Evolutionary conservation across 2,113 vertebrate species (phyloP).

Genomic region (Murina feae): DNA sequence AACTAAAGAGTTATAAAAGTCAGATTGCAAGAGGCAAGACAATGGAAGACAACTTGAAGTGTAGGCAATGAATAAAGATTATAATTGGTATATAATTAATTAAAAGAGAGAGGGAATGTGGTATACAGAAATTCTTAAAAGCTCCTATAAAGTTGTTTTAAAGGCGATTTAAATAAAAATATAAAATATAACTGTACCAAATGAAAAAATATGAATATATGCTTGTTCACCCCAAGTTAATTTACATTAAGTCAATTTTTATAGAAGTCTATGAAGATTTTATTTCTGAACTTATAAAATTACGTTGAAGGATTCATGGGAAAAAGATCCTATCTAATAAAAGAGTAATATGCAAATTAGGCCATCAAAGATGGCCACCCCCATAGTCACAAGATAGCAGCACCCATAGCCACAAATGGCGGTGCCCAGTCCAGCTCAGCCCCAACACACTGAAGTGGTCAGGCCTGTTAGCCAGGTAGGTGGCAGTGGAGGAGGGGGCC

Average conservation of each 20-base stretch:
- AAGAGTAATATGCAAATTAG: too few species aligned
- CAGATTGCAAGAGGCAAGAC: not conserved
- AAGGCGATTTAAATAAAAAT: not conserved
- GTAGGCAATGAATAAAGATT: not conserved
- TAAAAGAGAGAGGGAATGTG: not conserved
- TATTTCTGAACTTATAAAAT: constrained; percentile 3
- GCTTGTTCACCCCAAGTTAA: not conserved
- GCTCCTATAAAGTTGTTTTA: not conserved
- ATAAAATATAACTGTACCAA: not conserved
- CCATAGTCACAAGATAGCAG: too few species aligned
- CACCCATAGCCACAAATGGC: too few species aligned
- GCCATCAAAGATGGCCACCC: too few species aligned
- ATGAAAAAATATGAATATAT: not conserved
- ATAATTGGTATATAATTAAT: not conserved
- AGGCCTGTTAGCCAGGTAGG: too few species aligned
- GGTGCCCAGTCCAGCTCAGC: too few species aligned
- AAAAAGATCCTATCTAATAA: too few species aligned
- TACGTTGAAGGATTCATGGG: not conserved
- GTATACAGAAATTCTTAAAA: not conserved
- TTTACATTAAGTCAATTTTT: not conserved
- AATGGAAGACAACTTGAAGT: not conserved
- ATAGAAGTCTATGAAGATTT: not conserved
- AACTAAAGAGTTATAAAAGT: not conserved
- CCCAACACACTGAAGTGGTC: too few species aligned
- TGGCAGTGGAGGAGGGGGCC: too few species aligned